phyloP scores from a whole-genome alignment of 2,888 invertebrate species.

The Temnothorax ravouxi region DNA sequence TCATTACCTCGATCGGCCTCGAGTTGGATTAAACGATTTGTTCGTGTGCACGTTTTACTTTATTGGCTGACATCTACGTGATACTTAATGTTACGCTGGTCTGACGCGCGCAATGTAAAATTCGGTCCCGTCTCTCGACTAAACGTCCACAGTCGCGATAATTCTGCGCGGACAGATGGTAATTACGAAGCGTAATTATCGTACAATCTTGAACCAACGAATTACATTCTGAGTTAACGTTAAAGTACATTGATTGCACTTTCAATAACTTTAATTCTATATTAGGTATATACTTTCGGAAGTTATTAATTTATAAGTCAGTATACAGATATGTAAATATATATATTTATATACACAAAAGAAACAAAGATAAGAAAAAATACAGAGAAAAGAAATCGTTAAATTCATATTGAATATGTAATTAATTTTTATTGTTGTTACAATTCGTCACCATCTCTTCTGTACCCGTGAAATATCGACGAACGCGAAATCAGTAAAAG shows the following conservation, averaged over 20 bases:
- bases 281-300: background rate
- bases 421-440: constrained; percentile 11
- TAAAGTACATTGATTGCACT: background rate
- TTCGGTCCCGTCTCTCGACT: background rate
- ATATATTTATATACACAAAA: background rate
- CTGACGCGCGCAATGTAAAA: constrained; percentile 65
- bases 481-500: constrained; percentile 26
- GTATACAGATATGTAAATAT: background rate
- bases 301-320: background rate
- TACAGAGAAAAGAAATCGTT: background rate
- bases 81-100: constrained; percentile 59
- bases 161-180: constrained; percentile 7
- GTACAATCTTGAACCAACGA: background rate
- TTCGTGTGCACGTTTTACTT: constrained; percentile 74
- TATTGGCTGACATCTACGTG: constrained; percentile 62
- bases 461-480: background rate
- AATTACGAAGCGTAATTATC: constrained; percentile 29
- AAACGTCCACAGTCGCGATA: constrained; percentile 30
- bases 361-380: too few species aligned
- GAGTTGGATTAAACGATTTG: constrained; percentile 85
- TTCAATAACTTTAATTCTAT: background rate
- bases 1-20: constrained; percentile 85
- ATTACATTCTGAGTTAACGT: background rate
- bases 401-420: background rate
- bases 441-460: background rate